Evolutionary conservation across 2,797 vertebrate species (phyloP), one percentile per base, ranked within the genome.

Genomic region (Remorina albescens): DNA sequence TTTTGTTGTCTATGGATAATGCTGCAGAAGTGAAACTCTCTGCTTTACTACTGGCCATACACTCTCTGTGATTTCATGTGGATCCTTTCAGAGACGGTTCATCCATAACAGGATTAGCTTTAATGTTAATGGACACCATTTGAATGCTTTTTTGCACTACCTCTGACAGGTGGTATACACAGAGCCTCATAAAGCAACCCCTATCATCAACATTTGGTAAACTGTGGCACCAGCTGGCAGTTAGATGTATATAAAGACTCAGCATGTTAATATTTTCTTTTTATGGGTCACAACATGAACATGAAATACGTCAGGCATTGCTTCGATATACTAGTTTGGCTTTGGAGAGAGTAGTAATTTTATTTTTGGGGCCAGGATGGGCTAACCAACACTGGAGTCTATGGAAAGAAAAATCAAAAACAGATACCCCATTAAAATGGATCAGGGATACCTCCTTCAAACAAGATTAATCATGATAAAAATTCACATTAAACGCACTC

Each of bases 381-480:
- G 76, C 37, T 47, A 69, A 69, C 66, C 9, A 54, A 70, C 23
- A 6, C 49, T 66, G 32, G 28, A 74, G 46, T 81, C 56, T 42
- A 55, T 70, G 54, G 64, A 42, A 70, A 28, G 55, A 7, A 42
- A 60, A 86, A 80, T 75, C 76, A 65, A 84, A n/a, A 85, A 65
- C 55, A 74, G 66, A 77, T 77, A 71, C 51, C 2, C 19, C 62
- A 86, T 90, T 90, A 84, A 81, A 88, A 86, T 84, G 80, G 81
- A 88, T 77, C 76, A 82, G 62, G 66, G 76, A 78, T 74, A 53
- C 74, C 76, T 74, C 73, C 61, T 88, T 91, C 74, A 81, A 85
- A 87, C 80, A 76, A 87, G 83, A 88, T 92, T 69, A 86, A 90
- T 91, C 85, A 86, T 74, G 72, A 77, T 89, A 80, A 85, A 90